Evolutionary conservation across 2,113 vertebrate genomes (phyloP).

Genomic region (Pteropus alecto): DNA sequence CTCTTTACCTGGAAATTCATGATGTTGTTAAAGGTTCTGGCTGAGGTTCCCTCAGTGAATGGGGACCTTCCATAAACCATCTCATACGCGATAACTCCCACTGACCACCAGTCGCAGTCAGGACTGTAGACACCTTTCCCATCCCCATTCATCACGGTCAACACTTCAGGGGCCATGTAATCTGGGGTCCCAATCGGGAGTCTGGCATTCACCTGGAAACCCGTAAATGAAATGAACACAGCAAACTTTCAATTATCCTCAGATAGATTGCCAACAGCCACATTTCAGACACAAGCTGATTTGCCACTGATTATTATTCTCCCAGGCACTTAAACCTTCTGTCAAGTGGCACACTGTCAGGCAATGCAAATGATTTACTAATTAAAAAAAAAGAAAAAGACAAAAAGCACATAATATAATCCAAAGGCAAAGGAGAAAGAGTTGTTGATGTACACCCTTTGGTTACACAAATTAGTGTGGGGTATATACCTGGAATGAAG

Average conservation of each 20-base stretch:
- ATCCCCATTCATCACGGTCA: conserved; percentile 86
- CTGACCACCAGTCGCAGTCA: conserved; percentile 98
- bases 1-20: conserved; percentile 93
- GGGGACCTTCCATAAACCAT: conserved; percentile 94
- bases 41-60: conserved; percentile 90
- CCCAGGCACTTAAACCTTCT: conserved; percentile 35
- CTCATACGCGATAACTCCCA: conserved; percentile 95
- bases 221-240: conserved; percentile 25
- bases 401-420: not conserved
- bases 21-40: conserved; percentile 94
- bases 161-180: conserved; percentile 94
- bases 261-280: not conserved
- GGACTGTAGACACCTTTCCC: conserved; percentile 84
- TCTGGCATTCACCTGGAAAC: conserved; percentile 83
- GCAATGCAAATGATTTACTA: conserved; percentile 49
- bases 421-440: conserved; percentile 17
- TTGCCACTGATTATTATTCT: conserved; percentile 41
- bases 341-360: not conserved
- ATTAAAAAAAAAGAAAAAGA: not conserved
- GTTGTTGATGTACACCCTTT: not conserved
- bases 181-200: conserved; percentile 92
- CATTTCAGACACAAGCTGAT: conserved; percentile 13
- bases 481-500: not conserved
- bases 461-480: not conserved
- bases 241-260: conserved; percentile 38